Percentiles rank a stretch among this genome's conserved stretches.
Evolutionary conservation across 92 coral and sea anemone genomes (phyloP).

Genomic region (Metridium senile): DNA sequence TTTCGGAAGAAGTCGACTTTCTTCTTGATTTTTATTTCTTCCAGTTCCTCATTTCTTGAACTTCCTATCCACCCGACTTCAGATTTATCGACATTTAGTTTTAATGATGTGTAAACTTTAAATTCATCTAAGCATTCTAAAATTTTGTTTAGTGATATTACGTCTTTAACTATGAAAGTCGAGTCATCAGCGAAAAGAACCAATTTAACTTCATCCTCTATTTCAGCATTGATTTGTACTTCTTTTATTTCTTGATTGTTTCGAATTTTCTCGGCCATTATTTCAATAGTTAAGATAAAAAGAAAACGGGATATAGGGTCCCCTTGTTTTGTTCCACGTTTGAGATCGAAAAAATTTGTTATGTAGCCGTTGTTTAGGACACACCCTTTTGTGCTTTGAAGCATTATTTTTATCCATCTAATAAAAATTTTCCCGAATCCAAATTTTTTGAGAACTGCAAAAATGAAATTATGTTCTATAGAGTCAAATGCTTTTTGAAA

Average conservation of each 20-base stretch:
- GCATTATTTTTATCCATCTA: conserved; percentile 11
- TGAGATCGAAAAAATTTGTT: conserved; percentile 4
- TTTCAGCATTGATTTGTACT: neutral
- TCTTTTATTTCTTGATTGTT: conserved; percentile 3
- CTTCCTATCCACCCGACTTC: too few relatives aligned
- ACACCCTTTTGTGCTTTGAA: neutral
- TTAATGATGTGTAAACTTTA: too few relatives aligned
- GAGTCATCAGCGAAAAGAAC: conserved; percentile 16
- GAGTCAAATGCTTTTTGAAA: too few relatives aligned
- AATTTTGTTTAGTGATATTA: neutral
- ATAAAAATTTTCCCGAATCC: conserved; percentile 19
- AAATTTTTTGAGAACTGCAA: conserved; percentile 7
- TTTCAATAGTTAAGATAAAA: conserved; percentile 15
- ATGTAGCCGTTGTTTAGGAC: conserved; percentile 6
- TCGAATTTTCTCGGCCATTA: conserved; percentile 9
- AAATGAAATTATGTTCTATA: too few relatives aligned
- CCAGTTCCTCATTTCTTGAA: too few relatives aligned
- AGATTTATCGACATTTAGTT: too few relatives aligned
- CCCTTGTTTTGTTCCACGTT: conserved; percentile 31
- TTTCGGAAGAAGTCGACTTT: too few relatives aligned
- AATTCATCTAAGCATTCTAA: neutral
- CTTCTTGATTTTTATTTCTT: too few relatives aligned
- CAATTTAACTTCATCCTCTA: conserved; percentile 7
- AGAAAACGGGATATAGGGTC: conserved; percentile 26
- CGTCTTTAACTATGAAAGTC: conserved; percentile 5